Conservation (phyloP, 1,140 invertebrate genomes). For the Chlorops oryzae region DNA sequence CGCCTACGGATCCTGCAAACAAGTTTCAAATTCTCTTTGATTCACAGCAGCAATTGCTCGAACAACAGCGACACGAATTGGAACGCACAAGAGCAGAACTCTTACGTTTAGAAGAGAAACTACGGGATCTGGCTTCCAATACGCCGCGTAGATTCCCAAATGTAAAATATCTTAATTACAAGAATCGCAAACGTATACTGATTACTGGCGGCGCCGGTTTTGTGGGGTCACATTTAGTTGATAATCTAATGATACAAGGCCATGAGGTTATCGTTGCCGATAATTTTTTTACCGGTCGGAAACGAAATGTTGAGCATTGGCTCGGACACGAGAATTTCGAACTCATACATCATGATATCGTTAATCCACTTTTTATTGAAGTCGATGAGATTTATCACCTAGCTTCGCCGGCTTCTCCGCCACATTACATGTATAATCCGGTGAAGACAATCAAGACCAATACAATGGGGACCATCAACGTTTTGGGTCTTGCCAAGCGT, state of each 20-base stretch:
- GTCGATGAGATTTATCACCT: slow-evolving; percentile 99
- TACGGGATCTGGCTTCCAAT: slow-evolving; percentile 62
- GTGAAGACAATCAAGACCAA: slow-evolving; percentile 99
- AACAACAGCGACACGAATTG: slow-evolving; percentile 51
- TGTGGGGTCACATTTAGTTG: slow-evolving; percentile 96
- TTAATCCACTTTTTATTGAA: slow-evolving; percentile 96
- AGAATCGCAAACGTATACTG: slow-evolving; percentile 84
- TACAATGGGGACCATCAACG: slow-evolving; percentile 95
- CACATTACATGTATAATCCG: slow-evolving; percentile 99
- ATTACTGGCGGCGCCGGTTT: slow-evolving; percentile 98
- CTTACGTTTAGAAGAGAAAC: slow-evolving; percentile 62
- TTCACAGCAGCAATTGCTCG: slow-evolving; percentile 23
- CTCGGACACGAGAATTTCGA: slow-evolving; percentile 99
- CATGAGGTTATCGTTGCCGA: slow-evolving; percentile 98
- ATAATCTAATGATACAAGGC: slow-evolving; percentile 89
- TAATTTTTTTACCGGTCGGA: slow-evolving; percentile 97
- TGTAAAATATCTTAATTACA: slow-evolving; percentile 84
- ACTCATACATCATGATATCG: slow-evolving; percentile 97
- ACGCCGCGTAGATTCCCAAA: slow-evolving; percentile 81
- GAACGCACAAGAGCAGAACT: slow-evolving; percentile 59
- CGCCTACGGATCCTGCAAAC: slow-evolving; percentile 24
- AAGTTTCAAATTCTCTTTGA: slow-evolving; percentile 28
- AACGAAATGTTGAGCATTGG: slow-evolving; percentile 97
- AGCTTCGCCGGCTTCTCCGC: slow-evolving; percentile 96
- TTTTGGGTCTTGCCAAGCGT: slow-evolving; percentile 90